Conservation (phyloP, 2,113 vertebrate genomes). For the Pseudolaguvia tuberculata region DNA sequence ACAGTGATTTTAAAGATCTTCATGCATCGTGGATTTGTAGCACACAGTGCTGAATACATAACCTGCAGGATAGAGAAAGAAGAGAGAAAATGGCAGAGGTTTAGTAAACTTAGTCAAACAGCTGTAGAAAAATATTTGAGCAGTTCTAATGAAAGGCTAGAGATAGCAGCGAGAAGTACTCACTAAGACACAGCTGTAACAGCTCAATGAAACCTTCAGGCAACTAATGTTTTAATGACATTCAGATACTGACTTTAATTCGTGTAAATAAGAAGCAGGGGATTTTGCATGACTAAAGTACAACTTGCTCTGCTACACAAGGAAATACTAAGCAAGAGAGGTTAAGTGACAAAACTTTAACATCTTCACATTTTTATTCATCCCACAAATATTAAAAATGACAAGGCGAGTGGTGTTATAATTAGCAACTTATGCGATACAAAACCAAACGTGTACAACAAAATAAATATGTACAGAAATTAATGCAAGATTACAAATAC, state of each 20-base stretch:
- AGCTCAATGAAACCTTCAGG: neutral
- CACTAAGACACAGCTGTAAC: neutral
- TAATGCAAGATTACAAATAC: neutral
- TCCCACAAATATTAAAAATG: neutral
- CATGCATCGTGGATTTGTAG: slow-evolving; percentile 75
- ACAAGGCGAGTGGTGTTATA: neutral
- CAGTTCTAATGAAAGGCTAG: neutral
- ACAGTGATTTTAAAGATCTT: slow-evolving; percentile 73
- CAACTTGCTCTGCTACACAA: slow-evolving; percentile 3
- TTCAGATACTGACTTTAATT: neutral
- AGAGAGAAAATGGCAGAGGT: neutral
- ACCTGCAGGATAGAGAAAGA: slow-evolving; percentile 65
- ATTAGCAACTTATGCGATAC: neutral
- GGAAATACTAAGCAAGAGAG: slow-evolving; percentile 5
- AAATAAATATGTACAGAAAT: neutral
- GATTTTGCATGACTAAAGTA: slow-evolving; percentile 33
- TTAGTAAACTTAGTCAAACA: neutral
- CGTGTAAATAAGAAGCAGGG: slow-evolving; percentile 6
- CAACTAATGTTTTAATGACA: neutral
- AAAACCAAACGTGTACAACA: neutral
- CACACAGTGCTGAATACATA: slow-evolving; percentile 84
- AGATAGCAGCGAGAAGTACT: neutral
- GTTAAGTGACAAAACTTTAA: neutral
- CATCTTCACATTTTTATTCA: slow-evolving; percentile 1
- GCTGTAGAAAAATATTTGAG: neutral